phyloP scores from a whole-genome alignment of 2,797 vertebrate genomes.

The Micropoecilia bifurca region DNA sequence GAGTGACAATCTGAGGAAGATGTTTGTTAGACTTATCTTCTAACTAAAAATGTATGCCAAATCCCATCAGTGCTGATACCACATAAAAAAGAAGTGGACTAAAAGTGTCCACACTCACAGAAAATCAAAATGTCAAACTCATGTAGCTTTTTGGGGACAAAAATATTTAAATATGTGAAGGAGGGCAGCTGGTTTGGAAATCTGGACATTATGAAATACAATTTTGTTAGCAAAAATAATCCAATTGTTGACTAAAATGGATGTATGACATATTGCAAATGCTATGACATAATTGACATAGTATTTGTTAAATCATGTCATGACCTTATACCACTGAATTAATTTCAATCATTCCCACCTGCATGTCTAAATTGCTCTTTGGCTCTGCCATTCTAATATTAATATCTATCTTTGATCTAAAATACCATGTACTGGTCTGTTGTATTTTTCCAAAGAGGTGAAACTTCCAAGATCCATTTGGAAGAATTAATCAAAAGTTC shows the following conservation, averaged over 20 bases:
- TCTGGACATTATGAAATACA: not conserved
- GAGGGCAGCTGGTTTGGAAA: not conserved
- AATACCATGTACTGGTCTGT: not conserved
- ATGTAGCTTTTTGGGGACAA: not conserved
- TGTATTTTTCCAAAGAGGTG: not conserved
- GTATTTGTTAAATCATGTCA: not conserved
- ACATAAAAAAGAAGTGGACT: not conserved
- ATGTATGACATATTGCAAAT: not conserved
- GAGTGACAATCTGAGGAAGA: not conserved
- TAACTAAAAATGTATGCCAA: not conserved
- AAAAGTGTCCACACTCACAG: not conserved
- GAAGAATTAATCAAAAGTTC: not conserved
- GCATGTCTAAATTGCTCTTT: not conserved
- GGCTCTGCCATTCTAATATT: not conserved
- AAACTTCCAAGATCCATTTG: not conserved
- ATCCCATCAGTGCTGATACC: not conserved
- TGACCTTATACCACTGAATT: not conserved
- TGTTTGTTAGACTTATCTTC: not conserved
- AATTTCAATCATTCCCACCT: not conserved
- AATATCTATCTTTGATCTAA: not conserved
- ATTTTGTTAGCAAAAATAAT: not conserved
- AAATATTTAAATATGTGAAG: not conserved
- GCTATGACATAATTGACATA: not conserved
- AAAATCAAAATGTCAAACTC: not conserved
- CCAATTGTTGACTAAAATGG: not conserved